Evolutionary conservation across 1,140 invertebrate species (phyloP).

Genomic region (Chymomyza costata): DNA sequence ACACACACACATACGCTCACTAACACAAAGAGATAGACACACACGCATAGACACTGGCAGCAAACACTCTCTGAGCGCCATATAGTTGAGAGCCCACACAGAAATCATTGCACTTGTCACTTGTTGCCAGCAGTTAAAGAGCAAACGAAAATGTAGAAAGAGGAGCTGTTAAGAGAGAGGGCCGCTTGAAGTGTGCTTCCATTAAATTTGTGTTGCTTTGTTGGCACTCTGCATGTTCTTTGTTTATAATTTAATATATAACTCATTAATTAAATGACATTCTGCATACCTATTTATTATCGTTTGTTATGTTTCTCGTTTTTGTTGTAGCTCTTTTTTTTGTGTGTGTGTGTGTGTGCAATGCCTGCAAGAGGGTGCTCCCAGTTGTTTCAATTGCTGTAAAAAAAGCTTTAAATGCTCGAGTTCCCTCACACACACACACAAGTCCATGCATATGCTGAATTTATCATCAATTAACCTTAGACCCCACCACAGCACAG

Average conservation of each 20-base stretch:
- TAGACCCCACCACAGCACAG: conserved; percentile 42
- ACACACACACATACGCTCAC: neutral
- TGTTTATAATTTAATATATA: conserved; percentile 72
- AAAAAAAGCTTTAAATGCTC: conserved; percentile 8
- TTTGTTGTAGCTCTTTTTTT: too few species aligned
- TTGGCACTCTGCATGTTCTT: too few species aligned
- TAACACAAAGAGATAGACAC: too few species aligned
- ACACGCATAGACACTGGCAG: neutral
- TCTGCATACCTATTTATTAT: conserved; percentile 8
- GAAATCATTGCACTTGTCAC: conserved; percentile 60
- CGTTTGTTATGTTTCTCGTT: too few species aligned
- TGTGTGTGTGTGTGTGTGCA: too few species aligned
- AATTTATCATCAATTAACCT: conserved; percentile 68
- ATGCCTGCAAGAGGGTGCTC: conserved; percentile 7
- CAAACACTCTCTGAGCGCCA: too few species aligned
- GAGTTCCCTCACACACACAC: neutral
- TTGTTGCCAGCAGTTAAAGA: conserved; percentile 13
- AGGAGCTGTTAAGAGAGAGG: too few species aligned
- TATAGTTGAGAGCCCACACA: conserved; percentile 25
- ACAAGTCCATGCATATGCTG: too few species aligned
- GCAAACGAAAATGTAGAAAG: conserved; percentile 8
- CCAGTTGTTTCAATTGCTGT: conserved; percentile 53
- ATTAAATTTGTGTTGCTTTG: conserved; percentile 36
- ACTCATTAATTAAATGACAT: conserved; percentile 65
- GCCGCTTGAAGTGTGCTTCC: conserved; percentile 36